phyloP scores from a whole-genome alignment of 2,113 vertebrate genomes.

The Pseudolaguvia tuberculata region DNA sequence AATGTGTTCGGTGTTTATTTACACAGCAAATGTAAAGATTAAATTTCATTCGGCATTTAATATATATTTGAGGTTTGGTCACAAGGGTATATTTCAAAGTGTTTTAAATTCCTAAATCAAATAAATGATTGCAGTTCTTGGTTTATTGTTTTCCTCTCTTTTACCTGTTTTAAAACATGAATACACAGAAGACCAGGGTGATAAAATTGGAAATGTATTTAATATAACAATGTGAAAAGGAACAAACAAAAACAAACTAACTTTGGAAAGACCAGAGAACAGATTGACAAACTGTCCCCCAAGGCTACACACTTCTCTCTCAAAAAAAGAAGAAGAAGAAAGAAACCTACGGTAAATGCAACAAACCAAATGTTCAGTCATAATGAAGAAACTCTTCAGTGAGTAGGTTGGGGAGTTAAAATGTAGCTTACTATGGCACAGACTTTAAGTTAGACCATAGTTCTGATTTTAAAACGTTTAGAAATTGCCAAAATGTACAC shows the following conservation, averaged over 20 bases:
- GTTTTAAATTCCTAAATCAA: constrained; percentile 64
- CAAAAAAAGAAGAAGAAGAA: too few species aligned
- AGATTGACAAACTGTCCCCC: constrained; percentile 51
- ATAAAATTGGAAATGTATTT: constrained; percentile 25
- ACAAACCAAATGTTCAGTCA: background rate
- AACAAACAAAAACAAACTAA: constrained; percentile 59
- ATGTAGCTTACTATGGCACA: background rate
- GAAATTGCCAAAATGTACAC: background rate
- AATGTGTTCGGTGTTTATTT: constrained; percentile 35
- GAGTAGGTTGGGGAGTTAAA: background rate
- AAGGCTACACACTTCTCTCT: constrained; percentile 31
- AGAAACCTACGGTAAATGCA: background rate
- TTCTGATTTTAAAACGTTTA: constrained; percentile 11
- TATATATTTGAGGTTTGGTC: constrained; percentile 58
- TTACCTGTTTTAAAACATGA: background rate
- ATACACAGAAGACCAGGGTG: background rate
- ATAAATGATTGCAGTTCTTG: constrained; percentile 61
- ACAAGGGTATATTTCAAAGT: constrained; percentile 62
- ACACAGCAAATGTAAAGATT: constrained; percentile 44
- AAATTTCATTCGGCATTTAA: constrained; percentile 59
- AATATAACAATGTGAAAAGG: constrained; percentile 47
- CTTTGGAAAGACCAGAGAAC: constrained; percentile 60
- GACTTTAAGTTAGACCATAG: background rate
- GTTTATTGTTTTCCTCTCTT: constrained; percentile 32
- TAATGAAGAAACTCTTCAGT: background rate